Evolutionary conservation across 2,797 vertebrate genomes (phyloP), one percentile per base, ranked within the genome.

Genomic region (Enteromius argenteus): DNA sequence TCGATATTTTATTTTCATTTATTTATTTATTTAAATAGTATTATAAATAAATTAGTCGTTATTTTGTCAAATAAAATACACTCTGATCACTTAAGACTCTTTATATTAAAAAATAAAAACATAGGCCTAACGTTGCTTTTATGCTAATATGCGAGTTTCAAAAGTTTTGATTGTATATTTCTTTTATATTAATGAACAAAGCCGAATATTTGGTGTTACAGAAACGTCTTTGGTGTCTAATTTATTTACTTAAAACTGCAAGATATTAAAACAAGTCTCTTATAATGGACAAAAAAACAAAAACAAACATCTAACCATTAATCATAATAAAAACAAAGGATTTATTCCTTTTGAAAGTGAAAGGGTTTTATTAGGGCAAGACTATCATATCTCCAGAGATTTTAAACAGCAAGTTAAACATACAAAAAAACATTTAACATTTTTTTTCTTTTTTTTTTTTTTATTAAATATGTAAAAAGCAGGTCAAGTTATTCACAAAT

Each of bases 401-500:
- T 92, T 93, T 90, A 94, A 93, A 94, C 89, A 93, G 91, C 93
- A 93, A 88, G 90, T 94, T 93, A 93, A 93, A 94, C 93, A 94
- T 94, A 94, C 94, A 94, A 95, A 86, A 32, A 92, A 95, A 62
- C 93, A 94, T 95, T 94, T 96, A 96, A 98, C 96, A 95, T 97
- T 30, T 21, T 44, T 95, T 93, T 92, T 94, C 9, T 92, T 94
- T 84, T 93, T 74, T 46, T 39, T 88, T 90, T 90, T 97, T 97
- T 97, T 97, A 99, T 99, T 99, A 99, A 99, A 99, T 99, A 99
- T 98, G 97, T 99, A 99, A 99, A 99, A 98, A 95, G 96, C 97
- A 97, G 97, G 95, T 98, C 96, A 95, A 95, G 96, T 98, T 99
- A 98, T 99, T 98, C 97, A 99, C 98, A 98, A 97, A 97, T 96